Evolutionary conservation across 2,797 vertebrate species (phyloP).

Genomic region (Epinephelus malabaricus): DNA sequence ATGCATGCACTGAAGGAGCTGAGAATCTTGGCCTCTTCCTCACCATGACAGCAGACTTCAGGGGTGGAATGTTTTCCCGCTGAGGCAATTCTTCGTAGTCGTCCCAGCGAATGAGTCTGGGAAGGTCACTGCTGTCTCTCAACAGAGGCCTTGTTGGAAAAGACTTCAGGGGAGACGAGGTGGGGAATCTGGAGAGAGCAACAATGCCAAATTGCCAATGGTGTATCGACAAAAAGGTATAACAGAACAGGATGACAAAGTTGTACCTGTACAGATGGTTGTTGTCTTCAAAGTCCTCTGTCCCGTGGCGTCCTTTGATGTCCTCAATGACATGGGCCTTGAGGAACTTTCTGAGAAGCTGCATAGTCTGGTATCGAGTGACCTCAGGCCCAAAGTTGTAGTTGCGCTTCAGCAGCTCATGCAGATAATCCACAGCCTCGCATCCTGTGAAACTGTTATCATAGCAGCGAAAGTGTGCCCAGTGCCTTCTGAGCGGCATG

Average conservation of each 20-base stretch:
- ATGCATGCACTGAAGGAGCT: background rate
- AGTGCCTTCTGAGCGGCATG: conserved; percentile 93
- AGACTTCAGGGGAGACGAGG: conserved; percentile 92
- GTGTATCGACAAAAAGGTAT: background rate
- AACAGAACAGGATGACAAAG: background rate
- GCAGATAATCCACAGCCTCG: conserved; percentile 92
- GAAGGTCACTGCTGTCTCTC: conserved; percentile 80
- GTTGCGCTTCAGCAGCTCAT: conserved; percentile 89
- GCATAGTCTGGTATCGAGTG: conserved; percentile 92
- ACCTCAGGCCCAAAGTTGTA: conserved; percentile 97
- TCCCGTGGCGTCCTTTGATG: conserved; percentile 94
- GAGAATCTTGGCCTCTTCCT: conserved; percentile 39
- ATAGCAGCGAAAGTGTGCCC: conserved; percentile 92
- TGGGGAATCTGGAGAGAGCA: conserved; percentile 83
- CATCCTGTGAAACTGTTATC: conserved; percentile 92
- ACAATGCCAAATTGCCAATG: background rate
- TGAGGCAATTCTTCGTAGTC: conserved; percentile 84
- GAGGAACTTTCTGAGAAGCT: conserved; percentile 94
- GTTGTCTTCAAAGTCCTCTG: conserved; percentile 94
- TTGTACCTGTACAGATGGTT: conserved; percentile 91
- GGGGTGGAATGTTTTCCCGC: conserved; percentile 83
- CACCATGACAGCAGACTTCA: conserved; percentile 84
- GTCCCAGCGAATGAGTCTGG: conserved; percentile 92
- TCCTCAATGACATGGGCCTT: conserved; percentile 97
- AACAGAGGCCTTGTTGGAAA: conserved; percentile 87